These are phyloP conservation scores for Parotocinclus haroldoi DNA, from an alignment of 2,797 vertebrate species.

Conservation along the genomic window DNA sequence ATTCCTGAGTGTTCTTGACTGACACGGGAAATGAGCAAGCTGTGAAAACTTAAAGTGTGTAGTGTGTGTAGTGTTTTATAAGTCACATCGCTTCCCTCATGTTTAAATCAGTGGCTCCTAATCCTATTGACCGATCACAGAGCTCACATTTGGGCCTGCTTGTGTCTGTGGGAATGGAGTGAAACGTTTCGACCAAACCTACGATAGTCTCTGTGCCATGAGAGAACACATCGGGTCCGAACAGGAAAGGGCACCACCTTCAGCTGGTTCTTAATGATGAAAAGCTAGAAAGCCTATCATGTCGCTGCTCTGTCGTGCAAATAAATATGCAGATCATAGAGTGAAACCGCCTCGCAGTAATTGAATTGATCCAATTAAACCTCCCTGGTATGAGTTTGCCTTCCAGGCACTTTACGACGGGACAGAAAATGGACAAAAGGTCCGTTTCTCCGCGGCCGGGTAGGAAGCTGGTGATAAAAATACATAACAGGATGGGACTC, in stretches of 20 bases:
- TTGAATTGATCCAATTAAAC: slow-evolving; percentile 50
- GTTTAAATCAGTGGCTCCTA: no score
- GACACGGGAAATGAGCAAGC: no score
- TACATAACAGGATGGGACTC: background rate
- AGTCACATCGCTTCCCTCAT: no score
- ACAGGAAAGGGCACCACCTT: slow-evolving; percentile 8
- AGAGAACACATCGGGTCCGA: no score
- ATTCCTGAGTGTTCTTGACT: no score
- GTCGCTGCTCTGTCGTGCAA: slow-evolving; percentile 23
- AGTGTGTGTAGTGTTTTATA: no score
- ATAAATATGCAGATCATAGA: slow-evolving; percentile 38
- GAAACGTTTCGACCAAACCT: no score
- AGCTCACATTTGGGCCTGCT: no score
- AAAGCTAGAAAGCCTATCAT: background rate
- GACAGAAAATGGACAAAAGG: slow-evolving; percentile 14
- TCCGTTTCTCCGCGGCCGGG: background rate
- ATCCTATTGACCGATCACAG: no score
- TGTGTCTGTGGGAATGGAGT: no score
- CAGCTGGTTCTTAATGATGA: background rate
- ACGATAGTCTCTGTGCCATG: no score
- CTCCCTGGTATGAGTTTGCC: slow-evolving; percentile 46
- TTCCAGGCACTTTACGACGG: slow-evolving; percentile 29
- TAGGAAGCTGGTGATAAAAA: slow-evolving; percentile 21
- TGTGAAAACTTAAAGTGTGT: no score
- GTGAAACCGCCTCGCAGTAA: slow-evolving; percentile 37